phyloP scores from a whole-genome alignment of 1,140 invertebrate species.

The Ephestia elutella region DNA sequence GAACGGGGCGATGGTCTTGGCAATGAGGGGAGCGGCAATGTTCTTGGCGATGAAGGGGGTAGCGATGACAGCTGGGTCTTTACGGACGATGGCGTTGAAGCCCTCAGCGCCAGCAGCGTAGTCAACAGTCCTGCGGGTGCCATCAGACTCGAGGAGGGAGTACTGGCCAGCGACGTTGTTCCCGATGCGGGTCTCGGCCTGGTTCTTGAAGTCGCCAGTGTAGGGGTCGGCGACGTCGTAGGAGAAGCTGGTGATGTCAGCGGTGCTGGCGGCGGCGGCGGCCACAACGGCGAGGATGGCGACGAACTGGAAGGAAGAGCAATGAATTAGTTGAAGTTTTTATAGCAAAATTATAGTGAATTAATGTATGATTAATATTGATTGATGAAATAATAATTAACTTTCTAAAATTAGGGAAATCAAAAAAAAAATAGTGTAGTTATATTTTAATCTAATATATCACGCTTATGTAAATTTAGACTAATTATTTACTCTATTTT shows the following conservation, averaged over 20 bases:
- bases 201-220: conserved; percentile 72
- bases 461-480: too few relatives aligned
- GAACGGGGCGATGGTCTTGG: neutral
- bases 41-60: conserved; percentile 23
- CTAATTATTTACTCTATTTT: too few relatives aligned
- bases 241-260: conserved; percentile 45
- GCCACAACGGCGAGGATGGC: conserved; percentile 41
- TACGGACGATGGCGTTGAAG: conserved; percentile 67
- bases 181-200: conserved; percentile 68
- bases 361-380: too few relatives aligned
- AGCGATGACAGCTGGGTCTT: conserved; percentile 43
- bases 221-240: conserved; percentile 69
- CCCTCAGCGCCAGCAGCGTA: conserved; percentile 63
- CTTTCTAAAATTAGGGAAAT: too few relatives aligned
- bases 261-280: conserved; percentile 20
- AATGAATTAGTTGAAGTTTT: neutral
- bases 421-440: too few relatives aligned
- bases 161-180: conserved; percentile 73
- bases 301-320: conserved; percentile 36
- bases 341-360: neutral
- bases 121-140: conserved; percentile 61
- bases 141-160: conserved; percentile 60
- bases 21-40: neutral
- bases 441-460: too few relatives aligned
- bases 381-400: too few relatives aligned